phyloP scores from a whole-genome alignment of 92 coral and sea anemone genomes.

The Blastomussa wellsi region DNA sequence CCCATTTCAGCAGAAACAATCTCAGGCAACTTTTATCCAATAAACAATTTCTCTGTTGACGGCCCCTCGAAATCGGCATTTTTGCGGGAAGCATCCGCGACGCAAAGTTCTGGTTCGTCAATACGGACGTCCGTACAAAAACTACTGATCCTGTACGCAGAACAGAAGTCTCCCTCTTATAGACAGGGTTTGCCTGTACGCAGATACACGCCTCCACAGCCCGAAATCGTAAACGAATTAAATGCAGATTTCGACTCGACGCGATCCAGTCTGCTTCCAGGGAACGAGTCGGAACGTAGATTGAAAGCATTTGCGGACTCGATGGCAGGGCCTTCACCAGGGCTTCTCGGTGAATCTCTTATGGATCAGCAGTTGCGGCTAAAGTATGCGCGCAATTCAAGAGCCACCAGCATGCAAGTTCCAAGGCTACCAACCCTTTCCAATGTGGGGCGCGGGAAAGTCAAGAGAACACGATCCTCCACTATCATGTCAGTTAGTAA shows the following conservation, averaged over 20 bases:
- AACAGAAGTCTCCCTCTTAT: slow-evolving; percentile 71
- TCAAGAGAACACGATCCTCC: slow-evolving; percentile 66
- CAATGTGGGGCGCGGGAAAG: slow-evolving; percentile 35
- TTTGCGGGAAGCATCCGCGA: neutral
- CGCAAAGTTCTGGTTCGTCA: slow-evolving; percentile 13
- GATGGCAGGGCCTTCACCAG: neutral
- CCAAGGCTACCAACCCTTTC: slow-evolving; percentile 54
- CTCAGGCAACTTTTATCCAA: neutral
- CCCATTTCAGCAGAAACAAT: neutral
- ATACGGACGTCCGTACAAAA: slow-evolving; percentile 57
- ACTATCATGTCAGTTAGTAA: neutral
- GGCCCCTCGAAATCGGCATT: neutral
- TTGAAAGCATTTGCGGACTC: slow-evolving; percentile 17
- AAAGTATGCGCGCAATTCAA: slow-evolving; percentile 60
- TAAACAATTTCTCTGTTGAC: neutral
- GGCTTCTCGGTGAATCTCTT: slow-evolving; percentile 47
- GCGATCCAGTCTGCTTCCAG: slow-evolving; percentile 20
- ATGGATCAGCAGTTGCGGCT: slow-evolving; percentile 64
- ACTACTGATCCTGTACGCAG: slow-evolving; percentile 65
- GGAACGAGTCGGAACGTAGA: neutral
- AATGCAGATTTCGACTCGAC: slow-evolving; percentile 1
- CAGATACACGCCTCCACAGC: slow-evolving; percentile 61
- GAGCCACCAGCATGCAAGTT: slow-evolving; percentile 80
- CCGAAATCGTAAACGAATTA: slow-evolving; percentile 26
- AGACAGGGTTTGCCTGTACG: slow-evolving; percentile 63